Base-by-base conservation (phyloP, 2,113 vertebrate genomes). In the Rhinoderma darwinii region DNA sequence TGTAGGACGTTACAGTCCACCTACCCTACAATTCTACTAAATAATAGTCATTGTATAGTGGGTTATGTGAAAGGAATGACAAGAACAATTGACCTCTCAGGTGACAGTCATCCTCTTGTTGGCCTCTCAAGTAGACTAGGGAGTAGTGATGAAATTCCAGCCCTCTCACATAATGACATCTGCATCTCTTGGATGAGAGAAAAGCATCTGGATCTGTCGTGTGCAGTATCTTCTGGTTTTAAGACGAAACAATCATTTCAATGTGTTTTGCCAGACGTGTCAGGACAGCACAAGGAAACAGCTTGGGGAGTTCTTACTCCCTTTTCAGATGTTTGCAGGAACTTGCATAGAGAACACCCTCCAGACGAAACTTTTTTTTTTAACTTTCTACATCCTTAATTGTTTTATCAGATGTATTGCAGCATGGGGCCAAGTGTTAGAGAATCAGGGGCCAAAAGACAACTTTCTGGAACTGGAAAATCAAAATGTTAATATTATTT, bases 101-200 rank as follows among this genome's bases (percentile, higher is more conserved):
- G 50, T 84, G 54, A 41, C 8, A 35, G 73, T 3, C 39, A 47
- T 75, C 70, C 5, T 70, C 61, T 70, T 56, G 14, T 59, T 54
- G 43, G 63, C 44, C 63, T 27, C 44, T 43, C 32, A 0, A n/a
- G 43, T 39, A 86, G 76, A 32, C 20, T 41, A n/a, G 27, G 76
- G 61, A 51, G 18, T 32, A 81, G 54, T 27, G 35, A 81, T 81
- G 6, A 17, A 81, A 81, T 80, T 86, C 76, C 75, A 80, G 75
- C 76, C 20, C 76, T 80, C 61, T 72, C 44, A 70, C 56, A 86
- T 78, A 86, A 78, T 78, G 84, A 80, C 76, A 86, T 86, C 84
- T 86, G 84, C 76, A 86, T 86, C 74, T 66, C 66, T 78, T 51
- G 75, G 39, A 86, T 37, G 35, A 4, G 41, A 70, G 76, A 35